Percentiles rank a stretch among this genome's conserved stretches.
phyloP scores from a whole-genome alignment of 2,797 vertebrate genomes.

The Agapornis canus region DNA sequence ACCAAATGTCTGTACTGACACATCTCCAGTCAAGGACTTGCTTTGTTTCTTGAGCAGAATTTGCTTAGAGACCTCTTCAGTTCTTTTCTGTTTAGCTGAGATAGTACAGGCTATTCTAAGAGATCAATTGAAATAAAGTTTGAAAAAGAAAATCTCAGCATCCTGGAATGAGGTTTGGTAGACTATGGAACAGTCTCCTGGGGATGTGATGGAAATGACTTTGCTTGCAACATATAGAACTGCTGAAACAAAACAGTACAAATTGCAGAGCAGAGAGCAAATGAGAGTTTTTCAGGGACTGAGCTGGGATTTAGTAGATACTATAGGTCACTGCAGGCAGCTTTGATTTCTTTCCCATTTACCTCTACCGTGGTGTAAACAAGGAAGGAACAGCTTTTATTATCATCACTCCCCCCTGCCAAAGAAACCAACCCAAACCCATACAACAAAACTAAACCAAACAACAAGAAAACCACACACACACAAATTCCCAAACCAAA shows the following conservation, averaged over 20 bases:
- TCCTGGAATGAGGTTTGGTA: neutral
- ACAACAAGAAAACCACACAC: neutral
- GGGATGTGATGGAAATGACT: neutral
- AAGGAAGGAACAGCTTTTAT: neutral
- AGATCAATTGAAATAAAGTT: neutral
- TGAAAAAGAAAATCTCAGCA: neutral
- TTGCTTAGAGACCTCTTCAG: neutral
- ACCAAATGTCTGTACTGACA: neutral
- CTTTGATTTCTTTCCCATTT: neutral
- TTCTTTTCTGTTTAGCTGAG: neutral
- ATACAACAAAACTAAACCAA: neutral
- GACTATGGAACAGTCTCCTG: neutral
- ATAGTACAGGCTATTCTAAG: neutral
- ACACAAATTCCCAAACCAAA: too few relatives aligned
- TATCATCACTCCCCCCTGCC: neutral
- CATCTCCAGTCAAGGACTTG: neutral
- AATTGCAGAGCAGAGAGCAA: neutral
- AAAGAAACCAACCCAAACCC: neutral
- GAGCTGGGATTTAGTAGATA: neutral
- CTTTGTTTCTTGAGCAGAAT: neutral
- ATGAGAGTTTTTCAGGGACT: neutral
- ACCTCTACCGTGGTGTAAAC: neutral
- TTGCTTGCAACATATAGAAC: neutral
- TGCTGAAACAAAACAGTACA: neutral
- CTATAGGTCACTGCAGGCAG: neutral